Percentiles rank a stretch among this genome's conserved stretches.
Conservation (phyloP, 2,113 vertebrate genomes). For the Lipotes vexillifer region DNA sequence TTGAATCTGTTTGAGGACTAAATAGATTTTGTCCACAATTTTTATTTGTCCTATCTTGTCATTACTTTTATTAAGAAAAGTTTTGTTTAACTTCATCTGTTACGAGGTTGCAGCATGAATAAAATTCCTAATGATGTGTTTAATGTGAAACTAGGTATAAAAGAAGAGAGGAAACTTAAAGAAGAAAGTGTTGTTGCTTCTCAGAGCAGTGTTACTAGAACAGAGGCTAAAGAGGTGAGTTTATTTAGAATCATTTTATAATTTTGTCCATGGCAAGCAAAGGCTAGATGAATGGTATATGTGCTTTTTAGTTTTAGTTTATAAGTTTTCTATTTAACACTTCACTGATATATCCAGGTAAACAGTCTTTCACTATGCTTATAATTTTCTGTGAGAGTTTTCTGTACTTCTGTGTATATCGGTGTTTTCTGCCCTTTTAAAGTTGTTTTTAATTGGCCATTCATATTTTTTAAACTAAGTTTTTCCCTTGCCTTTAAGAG, state of each 20-base stretch:
- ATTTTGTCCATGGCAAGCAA: background rate
- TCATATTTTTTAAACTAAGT: background rate
- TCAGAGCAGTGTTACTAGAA: constrained; percentile 17
- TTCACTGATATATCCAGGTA: background rate
- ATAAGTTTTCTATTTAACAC: background rate
- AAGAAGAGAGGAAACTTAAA: constrained; percentile 75
- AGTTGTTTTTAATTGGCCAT: background rate
- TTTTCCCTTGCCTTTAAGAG: background rate
- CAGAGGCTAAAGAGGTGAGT: constrained; percentile 74
- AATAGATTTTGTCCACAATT: background rate
- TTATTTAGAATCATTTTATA: background rate
- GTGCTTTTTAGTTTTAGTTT: background rate
- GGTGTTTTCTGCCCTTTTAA: background rate
- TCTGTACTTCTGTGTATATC: background rate
- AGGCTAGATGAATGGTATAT: background rate
- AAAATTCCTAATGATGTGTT: background rate
- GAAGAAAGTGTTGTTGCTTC: constrained; percentile 68
- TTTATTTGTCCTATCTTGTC: background rate
- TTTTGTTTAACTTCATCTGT: background rate
- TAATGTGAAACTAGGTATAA: constrained; percentile 69
- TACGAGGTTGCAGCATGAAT: background rate
- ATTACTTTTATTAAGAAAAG: background rate
- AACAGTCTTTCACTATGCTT: background rate
- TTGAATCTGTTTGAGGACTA: background rate
- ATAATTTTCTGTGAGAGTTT: background rate